Evolutionary conservation across 2,797 vertebrate genomes (phyloP), one percentile per base, ranked within the genome.

Genomic region (Hydrolagus colliei): DNA sequence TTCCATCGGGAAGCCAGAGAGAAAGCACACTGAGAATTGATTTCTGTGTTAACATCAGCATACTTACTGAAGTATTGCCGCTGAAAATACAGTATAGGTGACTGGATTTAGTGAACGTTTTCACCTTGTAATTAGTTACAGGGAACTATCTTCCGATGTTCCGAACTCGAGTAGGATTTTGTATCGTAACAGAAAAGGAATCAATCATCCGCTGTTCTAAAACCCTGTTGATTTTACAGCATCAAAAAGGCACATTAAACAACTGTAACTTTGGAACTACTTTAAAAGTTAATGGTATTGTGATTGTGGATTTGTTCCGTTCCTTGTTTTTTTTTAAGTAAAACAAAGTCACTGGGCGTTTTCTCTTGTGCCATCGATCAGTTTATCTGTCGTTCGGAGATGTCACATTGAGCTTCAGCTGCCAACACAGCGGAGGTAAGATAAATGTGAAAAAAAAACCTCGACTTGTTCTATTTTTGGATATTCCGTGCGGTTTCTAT

Each of bases 281-380:
- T 84, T 41, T 84, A 71, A 84, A 67, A 32, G 65, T 84, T 84
- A 67, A 67, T 82, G 27, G 79, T 67, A 80, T 80, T 63, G 78
- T 80, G 20, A 71, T 84, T 84, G 79, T 84, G 79, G 22, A 84
- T 35, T 10, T 61, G 41, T 77, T 77, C 12, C 13, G 32, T 84
- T 80, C 35, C 41, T 84, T 67, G 27, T 27, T 27, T 27, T 27
- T 27, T 1, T 27, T 27, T 27, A 27, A 27, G 0, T 27, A 27
- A 27, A 27, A 20, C 41, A 71, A 8, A 52, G 6, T 67, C 71
- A 9, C 41, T 84, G 68, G 27, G 41, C 65, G 68, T 32, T 32
- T 27, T 82, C 22, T 82, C 78, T 67, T 84, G 79, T 84, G 65
- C 79, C 79, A 84, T 71, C 65, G 41, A 84, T 71, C 65, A 71